Percentiles rank a stretch among this genome's conserved stretches.
phyloP scores from a whole-genome alignment of 1,140 invertebrate genomes.

The Eriosoma lanigerum region DNA sequence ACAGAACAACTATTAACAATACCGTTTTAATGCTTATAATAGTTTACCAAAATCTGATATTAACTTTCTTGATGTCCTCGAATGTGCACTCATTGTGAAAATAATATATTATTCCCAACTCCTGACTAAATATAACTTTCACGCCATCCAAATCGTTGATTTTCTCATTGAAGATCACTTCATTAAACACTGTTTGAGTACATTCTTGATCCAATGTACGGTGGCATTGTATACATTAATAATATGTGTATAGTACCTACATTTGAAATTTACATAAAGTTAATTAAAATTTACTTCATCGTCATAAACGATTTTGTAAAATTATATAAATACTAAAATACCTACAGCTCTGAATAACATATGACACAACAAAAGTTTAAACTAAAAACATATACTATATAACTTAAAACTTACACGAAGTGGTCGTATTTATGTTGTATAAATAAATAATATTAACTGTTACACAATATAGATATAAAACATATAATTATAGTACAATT shows the following conservation, averaged over 20 bases:
- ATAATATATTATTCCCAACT: background rate
- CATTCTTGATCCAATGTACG: background rate
- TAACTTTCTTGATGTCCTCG: background rate
- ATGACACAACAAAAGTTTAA: no score
- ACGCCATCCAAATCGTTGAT: background rate
- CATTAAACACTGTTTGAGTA: background rate
- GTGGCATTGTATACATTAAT: no score
- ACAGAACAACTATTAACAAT: no score
- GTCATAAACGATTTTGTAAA: background rate
- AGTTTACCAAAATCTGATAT: background rate
- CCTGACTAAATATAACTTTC: background rate
- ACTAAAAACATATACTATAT: no score
- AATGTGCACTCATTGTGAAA: background rate
- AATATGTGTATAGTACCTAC: background rate
- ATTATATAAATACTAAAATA: no score
- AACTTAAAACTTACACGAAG: no score
- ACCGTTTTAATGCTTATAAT: no score
- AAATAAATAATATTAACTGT: no score
- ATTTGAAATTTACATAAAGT: background rate
- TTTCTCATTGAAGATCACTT: background rate
- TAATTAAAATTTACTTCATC: background rate
- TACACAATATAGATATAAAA: no score
- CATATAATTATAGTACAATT: no score
- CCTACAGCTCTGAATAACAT: no score
- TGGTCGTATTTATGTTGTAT: no score